Conservation (phyloP, 2,888 invertebrate genomes). For the Oscheius sp. region DNA sequence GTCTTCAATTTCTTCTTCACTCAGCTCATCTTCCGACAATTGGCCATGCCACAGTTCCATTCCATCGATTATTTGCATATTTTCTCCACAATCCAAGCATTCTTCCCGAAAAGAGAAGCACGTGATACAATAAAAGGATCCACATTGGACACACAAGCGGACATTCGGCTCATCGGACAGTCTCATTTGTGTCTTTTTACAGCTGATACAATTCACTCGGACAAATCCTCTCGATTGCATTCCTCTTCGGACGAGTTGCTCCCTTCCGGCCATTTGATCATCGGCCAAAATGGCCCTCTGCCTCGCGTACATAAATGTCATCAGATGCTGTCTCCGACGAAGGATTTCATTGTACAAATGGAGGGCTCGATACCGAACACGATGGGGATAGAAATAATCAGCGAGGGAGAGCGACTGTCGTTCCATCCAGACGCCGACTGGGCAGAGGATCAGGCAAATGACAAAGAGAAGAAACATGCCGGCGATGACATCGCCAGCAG, state of each 20-base stretch:
- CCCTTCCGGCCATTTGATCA: slow-evolving; percentile 43
- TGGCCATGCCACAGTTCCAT: slow-evolving; percentile 49
- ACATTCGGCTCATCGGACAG: slow-evolving; percentile 58
- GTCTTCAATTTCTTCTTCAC: not conserved
- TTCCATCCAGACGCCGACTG: slow-evolving; percentile 52
- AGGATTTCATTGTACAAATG: slow-evolving; percentile 59
- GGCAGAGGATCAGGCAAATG: slow-evolving; percentile 47
- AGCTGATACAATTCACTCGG: slow-evolving; percentile 52
- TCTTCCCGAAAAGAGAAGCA: slow-evolving; percentile 52
- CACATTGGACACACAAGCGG: slow-evolving; percentile 61
- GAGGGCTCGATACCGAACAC: slow-evolving; percentile 57
- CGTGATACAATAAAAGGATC: slow-evolving; percentile 62
- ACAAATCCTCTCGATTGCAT: slow-evolving; percentile 51
- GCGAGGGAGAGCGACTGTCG: slow-evolving; percentile 60
- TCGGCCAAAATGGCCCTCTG: slow-evolving; percentile 34
- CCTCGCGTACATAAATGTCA: slow-evolving; percentile 31
- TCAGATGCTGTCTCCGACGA: slow-evolving; percentile 45
- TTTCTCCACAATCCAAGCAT: slow-evolving; percentile 48
- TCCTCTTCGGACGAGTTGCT: slow-evolving; percentile 43
- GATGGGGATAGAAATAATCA: slow-evolving; percentile 59
- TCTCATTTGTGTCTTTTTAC: slow-evolving; percentile 56
- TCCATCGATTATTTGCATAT: slow-evolving; percentile 48
- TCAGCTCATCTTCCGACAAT: slow-evolving; percentile 32
- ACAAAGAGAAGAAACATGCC: slow-evolving; percentile 57
- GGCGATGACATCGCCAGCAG: slow-evolving; percentile 53